Evolutionary conservation across 2,113 vertebrate genomes (phyloP).

Genomic region (Natator depressus): DNA sequence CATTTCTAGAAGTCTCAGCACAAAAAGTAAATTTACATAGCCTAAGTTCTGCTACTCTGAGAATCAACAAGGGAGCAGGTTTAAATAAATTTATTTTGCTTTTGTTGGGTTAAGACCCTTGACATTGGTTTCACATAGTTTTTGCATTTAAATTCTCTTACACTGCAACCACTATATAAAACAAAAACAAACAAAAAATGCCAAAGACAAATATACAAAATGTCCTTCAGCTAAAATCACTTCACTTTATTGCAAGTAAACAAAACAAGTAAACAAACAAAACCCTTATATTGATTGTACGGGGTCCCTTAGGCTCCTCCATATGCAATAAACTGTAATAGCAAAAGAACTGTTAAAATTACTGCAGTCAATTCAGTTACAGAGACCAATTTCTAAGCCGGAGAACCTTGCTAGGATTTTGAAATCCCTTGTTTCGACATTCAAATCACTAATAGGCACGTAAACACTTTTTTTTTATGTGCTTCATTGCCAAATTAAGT

Average conservation of each 20-base stretch:
- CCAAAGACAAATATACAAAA: neutral
- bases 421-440: neutral
- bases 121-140: neutral
- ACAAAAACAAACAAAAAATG: neutral
- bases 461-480: neutral
- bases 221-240: neutral
- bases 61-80: neutral
- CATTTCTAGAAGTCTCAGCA: neutral
- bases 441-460: neutral
- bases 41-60: neutral
- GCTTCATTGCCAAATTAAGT: fast-evolving
- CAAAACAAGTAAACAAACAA: neutral
- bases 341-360: neutral
- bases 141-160: neutral
- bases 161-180: neutral
- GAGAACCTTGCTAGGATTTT: neutral
- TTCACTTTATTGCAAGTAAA: neutral
- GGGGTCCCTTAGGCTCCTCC: neutral
- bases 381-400: neutral
- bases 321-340: neutral
- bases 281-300: neutral
- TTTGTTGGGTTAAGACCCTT: neutral
- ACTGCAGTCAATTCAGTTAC: neutral
- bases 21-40: neutral
- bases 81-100: neutral